phyloP scores from a whole-genome alignment of 2,888 invertebrate species.

The Plagiodera versicolora region DNA sequence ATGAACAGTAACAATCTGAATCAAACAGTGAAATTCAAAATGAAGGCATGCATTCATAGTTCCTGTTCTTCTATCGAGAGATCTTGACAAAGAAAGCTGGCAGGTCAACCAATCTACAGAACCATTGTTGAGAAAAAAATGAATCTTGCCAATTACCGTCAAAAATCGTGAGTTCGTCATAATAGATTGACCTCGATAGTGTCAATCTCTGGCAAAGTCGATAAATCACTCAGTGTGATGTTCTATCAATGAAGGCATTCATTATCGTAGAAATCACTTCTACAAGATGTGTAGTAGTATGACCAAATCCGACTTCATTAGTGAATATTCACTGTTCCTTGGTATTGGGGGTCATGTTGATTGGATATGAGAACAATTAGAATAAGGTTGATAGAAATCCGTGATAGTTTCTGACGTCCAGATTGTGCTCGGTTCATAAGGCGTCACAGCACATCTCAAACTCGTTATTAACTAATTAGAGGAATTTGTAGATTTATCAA shows the following conservation, averaged over 20 bases:
- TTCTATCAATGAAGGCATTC: conserved; percentile 9
- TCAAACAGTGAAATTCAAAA: too few species aligned
- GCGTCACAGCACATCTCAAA: too few species aligned
- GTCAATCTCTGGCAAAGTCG: conserved; percentile 20
- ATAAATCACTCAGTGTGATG: conserved; percentile 16
- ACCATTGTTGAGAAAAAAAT: conserved; percentile 19
- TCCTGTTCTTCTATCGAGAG: conserved; percentile 17
- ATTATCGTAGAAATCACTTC: not conserved
- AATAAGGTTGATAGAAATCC: too few species aligned
- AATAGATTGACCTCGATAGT: conserved; percentile 32
- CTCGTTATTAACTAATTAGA: too few species aligned
- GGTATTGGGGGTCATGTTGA: too few species aligned
- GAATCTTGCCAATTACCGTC: conserved; percentile 27
- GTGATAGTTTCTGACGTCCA: too few species aligned
- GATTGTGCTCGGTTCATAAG: too few species aligned
- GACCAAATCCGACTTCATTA: not conserved
- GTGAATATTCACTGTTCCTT: not conserved
- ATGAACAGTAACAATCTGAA: too few species aligned
- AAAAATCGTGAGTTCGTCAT: conserved; percentile 29
- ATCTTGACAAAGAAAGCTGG: conserved; percentile 24
- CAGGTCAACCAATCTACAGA: conserved; percentile 17
- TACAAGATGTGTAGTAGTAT: not conserved
- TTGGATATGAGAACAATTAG: too few species aligned
- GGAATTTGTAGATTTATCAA: too few species aligned
- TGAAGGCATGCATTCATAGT: not conserved